Conservation (phyloP, 2,797 vertebrate genomes). For the Danio jaintianensis region DNA sequence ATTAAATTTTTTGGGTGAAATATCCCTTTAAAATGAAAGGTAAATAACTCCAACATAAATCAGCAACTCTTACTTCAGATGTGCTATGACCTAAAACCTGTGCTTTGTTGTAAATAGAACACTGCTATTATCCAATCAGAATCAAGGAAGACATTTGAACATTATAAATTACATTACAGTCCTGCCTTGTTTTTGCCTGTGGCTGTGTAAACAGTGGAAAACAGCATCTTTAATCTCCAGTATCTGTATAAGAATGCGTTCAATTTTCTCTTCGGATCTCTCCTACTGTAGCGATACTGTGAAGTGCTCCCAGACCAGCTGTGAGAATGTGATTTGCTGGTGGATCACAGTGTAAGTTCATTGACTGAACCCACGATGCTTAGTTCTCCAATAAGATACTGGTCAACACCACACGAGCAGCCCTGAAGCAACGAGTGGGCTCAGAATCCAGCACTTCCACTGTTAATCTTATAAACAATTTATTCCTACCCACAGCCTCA, state of each 20-base stretch:
- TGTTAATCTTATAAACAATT: constrained; percentile 48
- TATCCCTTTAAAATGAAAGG: too few relatives aligned
- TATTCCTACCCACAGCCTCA: constrained; percentile 47
- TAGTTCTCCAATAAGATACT: constrained; percentile 28
- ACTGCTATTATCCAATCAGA: too few relatives aligned
- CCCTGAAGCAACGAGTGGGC: constrained; percentile 39
- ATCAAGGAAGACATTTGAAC: too few relatives aligned
- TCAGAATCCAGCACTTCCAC: constrained; percentile 27
- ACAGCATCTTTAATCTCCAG: constrained; percentile 11
- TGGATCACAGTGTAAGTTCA: constrained; percentile 36
- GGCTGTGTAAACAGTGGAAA: constrained; percentile 22
- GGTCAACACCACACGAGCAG: constrained; percentile 31
- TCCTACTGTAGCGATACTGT: constrained; percentile 13
- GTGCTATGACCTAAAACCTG: too few relatives aligned
- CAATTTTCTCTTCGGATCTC: constrained; percentile 14
- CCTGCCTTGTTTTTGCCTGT: constrained; percentile 9
- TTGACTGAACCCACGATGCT: constrained; percentile 32
- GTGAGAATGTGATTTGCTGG: constrained; percentile 32
- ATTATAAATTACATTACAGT: not conserved
- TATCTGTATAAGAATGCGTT: constrained; percentile 7
- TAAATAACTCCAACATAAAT: too few relatives aligned
- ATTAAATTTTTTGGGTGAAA: too few relatives aligned
- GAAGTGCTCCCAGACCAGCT: constrained; percentile 34
- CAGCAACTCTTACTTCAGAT: too few relatives aligned
- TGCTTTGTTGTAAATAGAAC: too few relatives aligned